phyloP scores from a whole-genome alignment of 37 sponge, comb jelly and placozoan genomes.

The Agelas oroides region DNA sequence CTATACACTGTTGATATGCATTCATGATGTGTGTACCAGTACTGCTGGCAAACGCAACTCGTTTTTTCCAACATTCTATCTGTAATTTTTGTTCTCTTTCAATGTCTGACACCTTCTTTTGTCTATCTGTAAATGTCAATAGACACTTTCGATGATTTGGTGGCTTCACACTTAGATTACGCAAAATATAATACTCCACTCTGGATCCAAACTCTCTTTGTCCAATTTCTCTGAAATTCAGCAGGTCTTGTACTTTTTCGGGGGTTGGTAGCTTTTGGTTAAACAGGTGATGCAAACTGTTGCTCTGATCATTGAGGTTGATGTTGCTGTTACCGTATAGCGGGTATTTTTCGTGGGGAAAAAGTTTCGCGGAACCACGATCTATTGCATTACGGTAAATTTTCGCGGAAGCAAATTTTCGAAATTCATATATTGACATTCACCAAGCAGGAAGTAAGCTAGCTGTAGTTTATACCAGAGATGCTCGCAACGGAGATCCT shows the following conservation, averaged over 20 bases:
- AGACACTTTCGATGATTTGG: conserved; percentile 3
- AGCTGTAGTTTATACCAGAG: too few species aligned
- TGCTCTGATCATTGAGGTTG: neutral
- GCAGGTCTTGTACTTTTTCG: conserved; percentile 3
- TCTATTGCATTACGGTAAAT: too few species aligned
- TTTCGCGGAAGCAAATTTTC: too few species aligned
- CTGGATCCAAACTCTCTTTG: conserved; percentile 1
- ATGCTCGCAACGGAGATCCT: too few species aligned
- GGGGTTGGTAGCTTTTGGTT: conserved; percentile 1
- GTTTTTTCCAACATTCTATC: conserved; percentile 25
- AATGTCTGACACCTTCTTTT: conserved; percentile 8
- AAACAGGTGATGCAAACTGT: conserved; percentile 1
- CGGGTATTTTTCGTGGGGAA: too few species aligned
- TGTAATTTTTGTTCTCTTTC: conserved; percentile 37
- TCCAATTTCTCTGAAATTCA: conserved; percentile 28
- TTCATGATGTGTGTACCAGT: conserved; percentile 1
- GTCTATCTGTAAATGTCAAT: conserved; percentile 1
- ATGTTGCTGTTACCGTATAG: too few species aligned
- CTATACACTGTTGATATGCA: conserved; percentile 26
- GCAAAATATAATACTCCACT: neutral
- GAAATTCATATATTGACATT: too few species aligned
- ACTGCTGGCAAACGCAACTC: conserved; percentile 2
- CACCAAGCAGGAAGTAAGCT: too few species aligned
- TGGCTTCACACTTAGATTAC: neutral
- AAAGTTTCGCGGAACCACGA: too few species aligned